Base-by-base conservation (phyloP, 2,797 vertebrate species). In the Tadarida brasiliensis region DNA sequence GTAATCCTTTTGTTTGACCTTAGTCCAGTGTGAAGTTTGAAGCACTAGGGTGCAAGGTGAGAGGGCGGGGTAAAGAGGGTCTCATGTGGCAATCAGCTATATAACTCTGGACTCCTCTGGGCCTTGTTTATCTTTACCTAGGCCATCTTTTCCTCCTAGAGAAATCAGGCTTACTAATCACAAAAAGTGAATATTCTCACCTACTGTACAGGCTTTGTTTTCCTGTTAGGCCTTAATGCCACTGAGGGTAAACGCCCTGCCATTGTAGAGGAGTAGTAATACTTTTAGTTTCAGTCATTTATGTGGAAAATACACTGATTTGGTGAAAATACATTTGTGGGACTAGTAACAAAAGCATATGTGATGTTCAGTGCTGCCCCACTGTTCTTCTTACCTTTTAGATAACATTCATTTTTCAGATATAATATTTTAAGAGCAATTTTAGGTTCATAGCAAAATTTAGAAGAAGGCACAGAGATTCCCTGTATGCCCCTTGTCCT, bases 251-350 rank as follows among this genome's bases (percentile, higher is more conserved):
- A 26, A 47, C 67, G 47, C 57, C 35, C 30, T 71, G 77, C 35
- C 26, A 0, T 33, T 80, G 5, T 49, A 54, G 49, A 89, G 71
- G 59, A 59, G 33, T 61, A 65, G 16, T 44, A 44, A 77, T 68
- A 30, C 20, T 77, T 87, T 56, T 70, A 47, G 35, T 92, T 90
- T 94, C 47, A 22, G 47, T 81, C 57, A 39, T 87, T 87, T 71
- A 35, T 68, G 44, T 67, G 30, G 68, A 39, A 39, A 82, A 70
- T 47, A 35, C 28, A 70, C 11, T 15, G 16, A 33, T 91, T 95
- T 24, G n/a, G 39, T 94, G 57, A 95, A 89, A 73, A 86, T 76
- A 30, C 49, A 78, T 78, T n/a, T 56, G 16, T 47, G 33, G 35
- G 68, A 33, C 47, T 70, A 12, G 54, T 49, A 73, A 87, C 20